Conservation (phyloP, 2,797 vertebrate genomes). For the Gila robusta region DNA sequence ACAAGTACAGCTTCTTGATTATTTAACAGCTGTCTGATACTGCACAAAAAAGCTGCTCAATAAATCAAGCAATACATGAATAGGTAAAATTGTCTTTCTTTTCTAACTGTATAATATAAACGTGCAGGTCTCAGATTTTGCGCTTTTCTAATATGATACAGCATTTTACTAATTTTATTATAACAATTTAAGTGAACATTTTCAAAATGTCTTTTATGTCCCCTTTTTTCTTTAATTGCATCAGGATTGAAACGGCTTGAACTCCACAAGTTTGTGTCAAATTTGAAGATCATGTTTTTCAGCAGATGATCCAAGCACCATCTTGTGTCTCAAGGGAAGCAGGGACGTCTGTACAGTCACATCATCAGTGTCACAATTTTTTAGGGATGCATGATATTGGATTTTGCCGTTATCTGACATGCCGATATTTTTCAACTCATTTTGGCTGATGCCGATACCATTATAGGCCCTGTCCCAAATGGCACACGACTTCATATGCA, state of each 20-base stretch:
- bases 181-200: not conserved
- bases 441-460: not conserved
- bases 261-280: not conserved
- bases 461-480: not conserved
- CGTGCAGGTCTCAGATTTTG: not conserved
- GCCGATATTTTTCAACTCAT: not conserved
- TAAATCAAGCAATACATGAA: not conserved
- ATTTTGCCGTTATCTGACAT: not conserved
- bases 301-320: not conserved
- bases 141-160: not conserved
- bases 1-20: not conserved
- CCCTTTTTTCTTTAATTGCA: not conserved
- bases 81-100: not conserved
- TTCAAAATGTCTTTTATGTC: not conserved
- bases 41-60: slow-evolving; percentile 9
- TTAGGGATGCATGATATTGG: not conserved
- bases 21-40: not conserved
- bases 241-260: not conserved
- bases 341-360: not conserved
- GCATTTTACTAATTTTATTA: not conserved
- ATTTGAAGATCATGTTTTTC: not conserved
- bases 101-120: not conserved
- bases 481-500: no score
- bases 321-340: not conserved
- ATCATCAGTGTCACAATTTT: not conserved